Base-by-base conservation (phyloP, 1,140 invertebrate genomes). In the Coenobita brevimanus region DNA sequence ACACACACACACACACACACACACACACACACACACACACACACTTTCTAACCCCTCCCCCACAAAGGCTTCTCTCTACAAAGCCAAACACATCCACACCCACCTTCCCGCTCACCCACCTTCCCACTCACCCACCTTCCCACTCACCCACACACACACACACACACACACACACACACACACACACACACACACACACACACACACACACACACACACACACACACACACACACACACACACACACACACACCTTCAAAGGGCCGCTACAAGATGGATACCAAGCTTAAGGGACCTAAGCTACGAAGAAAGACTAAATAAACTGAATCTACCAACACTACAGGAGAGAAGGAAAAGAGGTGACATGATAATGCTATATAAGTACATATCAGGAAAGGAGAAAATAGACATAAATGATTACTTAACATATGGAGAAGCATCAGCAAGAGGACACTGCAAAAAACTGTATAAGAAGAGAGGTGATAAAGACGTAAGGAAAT, bases 161-260 rank as follows among this genome's bases (percentile, higher is more conserved):
- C 50, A 57, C 50, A 80, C 50, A 30, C 43, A 54, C 27, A 75
- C 38, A 1, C 71, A 36, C 71, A 36, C 71, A 36, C 71, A 36
- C 71, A 36, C 71, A 36, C 71, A 36, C 71, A 36, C 71, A 36
- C 71, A 36, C 71, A 36, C 71, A 75, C 71, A 36, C 71, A 75
- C 71, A 75, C 71, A 75, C 71, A 75, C 71, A 75, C 71, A 75
- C 71, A 75, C 71, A 75, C 71, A 75, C 71, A 75, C 71, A 75
- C 71, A 75, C 71, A 75, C 71, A 75, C 71, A 75, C 71, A 75
- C 71, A 75, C 71, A 75, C 71, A 75, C 71, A 75, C 71, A 75
- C 71, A 75, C 71, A 75, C 71, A 75, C 71, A 75, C 71, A 75
- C 21, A 33, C 10, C 13, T 33, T n/a, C n/a, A n/a, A n/a, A n/a